These are phyloP conservation scores for Sarcophaga peregrina DNA, from an alignment of 1,140 invertebrate species.

Conservation along the genomic window DNA sequence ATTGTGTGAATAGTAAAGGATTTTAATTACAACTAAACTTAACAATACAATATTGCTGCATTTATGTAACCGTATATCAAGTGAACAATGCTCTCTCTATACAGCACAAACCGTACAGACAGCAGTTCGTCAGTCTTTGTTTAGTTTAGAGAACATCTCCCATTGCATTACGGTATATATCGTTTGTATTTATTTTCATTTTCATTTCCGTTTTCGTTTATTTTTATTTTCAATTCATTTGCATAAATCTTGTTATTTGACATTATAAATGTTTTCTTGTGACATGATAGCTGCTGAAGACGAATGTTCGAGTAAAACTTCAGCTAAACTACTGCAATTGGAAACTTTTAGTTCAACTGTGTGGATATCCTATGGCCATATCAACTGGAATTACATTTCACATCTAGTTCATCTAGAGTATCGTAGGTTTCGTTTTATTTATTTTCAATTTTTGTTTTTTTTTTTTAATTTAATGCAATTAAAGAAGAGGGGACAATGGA, in stretches of 20 bases:
- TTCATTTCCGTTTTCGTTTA: not conserved
- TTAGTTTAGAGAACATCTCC: no score
- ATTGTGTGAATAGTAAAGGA: no score
- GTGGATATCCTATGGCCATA: not conserved
- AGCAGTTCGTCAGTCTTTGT: no score
- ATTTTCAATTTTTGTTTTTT: no score
- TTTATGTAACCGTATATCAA: no score
- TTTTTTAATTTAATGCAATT: not conserved
- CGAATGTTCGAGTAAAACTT: conserved; percentile 12
- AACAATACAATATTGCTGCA: no score
- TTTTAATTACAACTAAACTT: no score
- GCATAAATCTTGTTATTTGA: conserved; percentile 41
- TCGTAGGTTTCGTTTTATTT: no score
- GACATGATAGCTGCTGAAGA: not conserved
- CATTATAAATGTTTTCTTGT: conserved; percentile 39
- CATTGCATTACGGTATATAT: no score
- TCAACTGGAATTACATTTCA: no score
- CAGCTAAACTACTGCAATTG: not conserved
- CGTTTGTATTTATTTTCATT: not conserved
- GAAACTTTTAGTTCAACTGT: not conserved
- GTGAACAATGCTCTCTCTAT: no score
- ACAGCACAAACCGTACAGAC: no score
- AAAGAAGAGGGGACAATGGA: not conserved
- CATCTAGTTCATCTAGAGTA: not conserved
- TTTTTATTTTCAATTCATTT: conserved; percentile 24